Percentiles rank a stretch among this genome's conserved stretches.
phyloP scores from a whole-genome alignment of 1,140 invertebrate species.

The Ips typographus region DNA sequence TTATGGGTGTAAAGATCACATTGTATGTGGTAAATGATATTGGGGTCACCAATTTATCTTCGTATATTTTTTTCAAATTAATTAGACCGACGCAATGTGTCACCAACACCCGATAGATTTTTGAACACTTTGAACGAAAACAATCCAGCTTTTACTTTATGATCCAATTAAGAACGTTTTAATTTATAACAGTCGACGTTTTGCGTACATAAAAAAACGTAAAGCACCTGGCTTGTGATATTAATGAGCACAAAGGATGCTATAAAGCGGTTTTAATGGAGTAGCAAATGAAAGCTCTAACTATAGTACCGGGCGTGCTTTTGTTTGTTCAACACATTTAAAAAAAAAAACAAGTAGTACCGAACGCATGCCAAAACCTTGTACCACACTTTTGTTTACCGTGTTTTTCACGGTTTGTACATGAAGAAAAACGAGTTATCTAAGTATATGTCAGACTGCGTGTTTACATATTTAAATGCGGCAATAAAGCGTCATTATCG shows the following conservation, averaged over 20 bases:
- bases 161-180: slow-evolving; percentile 31
- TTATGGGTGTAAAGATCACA: slow-evolving; percentile 18
- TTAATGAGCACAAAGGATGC: slow-evolving; percentile 31
- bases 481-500: no score
- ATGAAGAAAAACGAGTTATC: no score
- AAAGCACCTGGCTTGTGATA: slow-evolving; percentile 25
- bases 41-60: not conserved
- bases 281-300: slow-evolving; percentile 25
- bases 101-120: no score
- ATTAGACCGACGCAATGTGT: not conserved
- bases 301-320: not conserved
- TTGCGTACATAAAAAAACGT: slow-evolving; percentile 24
- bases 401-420: no score
- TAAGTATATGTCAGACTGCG: no score
- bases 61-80: slow-evolving; percentile 9
- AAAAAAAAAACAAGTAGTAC: not conserved
- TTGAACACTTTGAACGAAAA: not conserved
- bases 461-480: no score
- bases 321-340: not conserved
- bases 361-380: no score
- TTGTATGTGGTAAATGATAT: not conserved
- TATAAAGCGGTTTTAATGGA: slow-evolving; percentile 29
- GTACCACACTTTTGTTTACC: no score
- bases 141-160: slow-evolving; percentile 19
- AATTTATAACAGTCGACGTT: slow-evolving; percentile 32